A percentile compares a stretch with the other conserved stretches of the same genome.
phyloP scores from a whole-genome alignment of 2,113 vertebrate species.

The Tenrec ecaudatus region DNA sequence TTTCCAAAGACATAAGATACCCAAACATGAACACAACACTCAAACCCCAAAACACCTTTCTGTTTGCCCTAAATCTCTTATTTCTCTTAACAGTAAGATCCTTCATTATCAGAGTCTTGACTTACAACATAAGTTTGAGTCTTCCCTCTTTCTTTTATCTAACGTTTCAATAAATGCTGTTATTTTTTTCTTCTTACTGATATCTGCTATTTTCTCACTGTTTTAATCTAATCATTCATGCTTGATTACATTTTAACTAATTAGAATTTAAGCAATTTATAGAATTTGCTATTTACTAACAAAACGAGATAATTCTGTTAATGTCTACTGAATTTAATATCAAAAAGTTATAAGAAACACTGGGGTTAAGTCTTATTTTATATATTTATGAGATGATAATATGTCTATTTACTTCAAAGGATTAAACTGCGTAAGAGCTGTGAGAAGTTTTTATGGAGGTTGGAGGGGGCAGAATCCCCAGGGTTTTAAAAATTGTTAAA shows the following conservation, averaged over 20 bases:
- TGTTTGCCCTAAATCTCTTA: conserved; percentile 13
- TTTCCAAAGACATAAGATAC: conserved; percentile 33
- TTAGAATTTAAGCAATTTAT: conserved; percentile 18
- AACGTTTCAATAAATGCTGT: conserved; percentile 50
- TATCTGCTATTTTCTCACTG: background rate
- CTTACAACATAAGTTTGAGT: background rate
- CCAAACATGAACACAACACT: background rate
- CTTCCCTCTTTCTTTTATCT: background rate
- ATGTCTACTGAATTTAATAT: background rate
- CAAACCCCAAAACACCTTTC: conserved; percentile 14
- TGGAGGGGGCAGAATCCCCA: background rate
- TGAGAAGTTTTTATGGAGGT: background rate
- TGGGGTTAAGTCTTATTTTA: background rate
- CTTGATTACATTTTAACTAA: background rate
- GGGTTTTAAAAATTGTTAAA: conserved; percentile 4
- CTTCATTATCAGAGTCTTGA: background rate
- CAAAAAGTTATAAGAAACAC: background rate
- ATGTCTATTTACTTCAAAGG: background rate
- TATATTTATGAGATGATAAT: conserved; percentile 7
- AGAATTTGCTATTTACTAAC: conserved; percentile 25
- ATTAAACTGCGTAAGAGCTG: background rate
- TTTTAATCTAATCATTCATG: background rate
- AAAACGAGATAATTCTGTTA: conserved; percentile 30
- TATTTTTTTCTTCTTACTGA: background rate
- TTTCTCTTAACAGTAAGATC: conserved; percentile 4